Base-by-base conservation (phyloP, 2,113 vertebrate species). In the Ciconia stormi region DNA sequence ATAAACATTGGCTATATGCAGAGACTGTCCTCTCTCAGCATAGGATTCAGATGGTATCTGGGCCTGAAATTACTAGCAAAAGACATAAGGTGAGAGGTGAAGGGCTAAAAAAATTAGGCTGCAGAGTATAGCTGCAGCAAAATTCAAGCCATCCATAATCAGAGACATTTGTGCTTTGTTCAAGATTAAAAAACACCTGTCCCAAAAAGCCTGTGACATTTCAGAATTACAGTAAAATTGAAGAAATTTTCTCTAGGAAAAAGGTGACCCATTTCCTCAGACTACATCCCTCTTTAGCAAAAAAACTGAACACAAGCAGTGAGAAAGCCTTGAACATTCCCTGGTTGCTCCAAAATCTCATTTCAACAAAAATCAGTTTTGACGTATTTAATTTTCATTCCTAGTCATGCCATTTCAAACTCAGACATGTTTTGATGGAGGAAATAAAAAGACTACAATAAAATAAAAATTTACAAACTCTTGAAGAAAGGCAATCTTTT, bases 331-430 rank as follows among this genome's bases (percentile, higher is more conserved):
- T 97, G 94, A 96, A 94, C 90, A 80, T 90, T 97, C 96, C 93
- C 87, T 62, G 30, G 82, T 86, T 91, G 78, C 82, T 93, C 74
- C 55, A 91, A 85, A 93, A 94, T 73, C 94, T 95, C 87, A 94
- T 94, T 95, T 97, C 78, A 90, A 91, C 84, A 95, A 91, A 95
- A 95, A 95, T 95, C 84, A 91, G 93, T 73, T 97, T 86, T 95
- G 93, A 96, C 95, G 95, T 96, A 96, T 97, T 97, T 96, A 96
- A 96, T 97, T 97, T 97, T 96, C 96, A 94, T 94, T 94, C 89
- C 82, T 85, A 97, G 91, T 95, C 97, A 93, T 97, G 93, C 93
- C 93, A 63, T 94, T 97, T 96, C 91, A 87, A 96, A 85, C 94
- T 93, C 94, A 96, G 91, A 83, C 89, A 90, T 94, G 84, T 96